A percentile compares a stretch with the other conserved stretches of the same genome.
These are phyloP conservation scores for Heliconius cydno DNA, from an alignment of 2,888 invertebrate genomes.

Conservation along the genomic window DNA sequence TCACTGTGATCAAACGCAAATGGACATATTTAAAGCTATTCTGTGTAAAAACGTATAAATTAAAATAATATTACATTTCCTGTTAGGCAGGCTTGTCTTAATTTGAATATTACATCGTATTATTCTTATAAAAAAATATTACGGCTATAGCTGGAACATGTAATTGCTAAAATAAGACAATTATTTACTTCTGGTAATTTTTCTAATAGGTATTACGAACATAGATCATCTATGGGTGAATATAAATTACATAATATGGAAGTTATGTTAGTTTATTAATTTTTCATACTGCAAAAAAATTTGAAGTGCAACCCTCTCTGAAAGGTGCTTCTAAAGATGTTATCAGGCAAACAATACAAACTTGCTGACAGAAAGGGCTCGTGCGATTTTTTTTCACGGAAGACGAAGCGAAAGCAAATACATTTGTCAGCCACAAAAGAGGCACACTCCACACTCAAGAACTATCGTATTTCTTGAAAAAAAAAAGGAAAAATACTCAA, in stretches of 20 bases:
- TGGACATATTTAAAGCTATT: slow-evolving; percentile 19
- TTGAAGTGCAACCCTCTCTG: slow-evolving; percentile 47
- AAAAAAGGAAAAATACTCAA: slow-evolving; percentile 53
- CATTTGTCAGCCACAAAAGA: slow-evolving; percentile 75
- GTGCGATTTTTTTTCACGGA: slow-evolving; percentile 78
- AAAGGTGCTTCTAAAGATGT: slow-evolving; percentile 58
- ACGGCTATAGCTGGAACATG: not conserved
- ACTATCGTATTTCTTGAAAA: slow-evolving; percentile 76
- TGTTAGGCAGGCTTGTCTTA: not conserved
- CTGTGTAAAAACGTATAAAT: slow-evolving; percentile 18
- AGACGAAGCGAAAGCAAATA: slow-evolving; percentile 77
- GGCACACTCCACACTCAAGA: slow-evolving; percentile 79
- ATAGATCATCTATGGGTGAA: not conserved
- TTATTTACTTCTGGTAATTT: not conserved
- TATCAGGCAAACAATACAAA: slow-evolving; percentile 54
- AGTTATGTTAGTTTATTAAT: slow-evolving; percentile 7
- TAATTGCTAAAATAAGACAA: not conserved
- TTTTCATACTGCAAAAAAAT: slow-evolving; percentile 15
- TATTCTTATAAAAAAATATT: not conserved
- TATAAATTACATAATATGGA: not conserved
- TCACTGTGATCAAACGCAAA: slow-evolving; percentile 28
- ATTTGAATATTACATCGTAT: not conserved
- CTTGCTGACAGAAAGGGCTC: slow-evolving; percentile 65
- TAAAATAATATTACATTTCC: slow-evolving; percentile 23
- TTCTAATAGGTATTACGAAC: not conserved